Base-by-base conservation (phyloP, 2,113 vertebrate species). In the Dryoscopus gambensis region DNA sequence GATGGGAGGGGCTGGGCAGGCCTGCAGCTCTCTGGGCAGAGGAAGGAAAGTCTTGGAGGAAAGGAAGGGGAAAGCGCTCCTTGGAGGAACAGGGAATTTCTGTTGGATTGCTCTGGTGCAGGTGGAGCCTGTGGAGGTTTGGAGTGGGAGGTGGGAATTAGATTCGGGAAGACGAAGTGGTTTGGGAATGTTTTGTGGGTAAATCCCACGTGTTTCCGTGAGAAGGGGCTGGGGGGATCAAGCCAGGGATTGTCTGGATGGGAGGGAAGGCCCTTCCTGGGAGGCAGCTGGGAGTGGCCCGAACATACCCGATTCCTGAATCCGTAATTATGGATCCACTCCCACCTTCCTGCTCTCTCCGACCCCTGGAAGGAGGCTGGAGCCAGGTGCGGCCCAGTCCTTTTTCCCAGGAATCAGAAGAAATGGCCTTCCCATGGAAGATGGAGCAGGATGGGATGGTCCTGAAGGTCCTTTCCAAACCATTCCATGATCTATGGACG, bases 371-470 rank as follows among this genome's bases (percentile, higher is more conserved):
- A 35, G 16, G 52, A 67, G 70, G 25, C 25, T 44, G 44, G 27
- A 35, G 44, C 17, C 21, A 2, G 17, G 27, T 11, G 20, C 2
- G 13, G 5, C 1, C 9, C 17, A 7, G 1, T 35, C 25, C 22
- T 31, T 76, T 37, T 9, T 37, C 73, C 62, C 46, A 44, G 37
- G 44, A 42, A 68, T 37, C 9, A 44, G 52, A 21, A 25, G 44
- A 40, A 75, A 24, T 2, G 7, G 13, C 21, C 14, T 59, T 52
- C 37, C n/a, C 9, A 3, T 10, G 49, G 28, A 28, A 39, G 27
- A 6, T 23, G 23, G 28, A 74, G 40, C 5, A 17, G 49, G 59
- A 23, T 9, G 47, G n/a, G 49, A 39, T 55, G 81, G 33, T 10
- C 31, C 5, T 11, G 17, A 46, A 10, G 69, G 28, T 47, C 23